Base-by-base conservation (phyloP, 2,888 invertebrate species). In the Horisme vitalbata region DNA sequence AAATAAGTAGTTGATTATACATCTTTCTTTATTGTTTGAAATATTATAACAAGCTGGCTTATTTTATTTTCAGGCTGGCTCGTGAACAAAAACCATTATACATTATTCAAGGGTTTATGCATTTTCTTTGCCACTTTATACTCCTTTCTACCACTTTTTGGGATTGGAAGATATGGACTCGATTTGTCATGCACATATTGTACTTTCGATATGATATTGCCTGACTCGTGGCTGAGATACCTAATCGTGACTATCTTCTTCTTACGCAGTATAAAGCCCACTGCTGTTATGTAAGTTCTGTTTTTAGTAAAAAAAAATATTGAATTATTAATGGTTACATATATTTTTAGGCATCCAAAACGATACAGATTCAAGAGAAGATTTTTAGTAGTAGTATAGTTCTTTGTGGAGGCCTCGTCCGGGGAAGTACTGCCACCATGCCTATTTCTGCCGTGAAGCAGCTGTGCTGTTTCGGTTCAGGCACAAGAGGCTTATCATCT, bases 111-210 rank as follows among this genome's bases (percentile, higher is more conserved):
- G 8, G 55, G 63, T 20, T 58, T 83, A 0, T 82, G 81, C 41
- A 57, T 87, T 52, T 60, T 79, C 4, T 78, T 85, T 36, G 72
- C 86, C 0, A 41, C 64, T 11, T 41, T 77, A 1, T 89, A 88
- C 48, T 79, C 90, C 4, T 35, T 75, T 8, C 74, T 83, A 1
- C 87, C 89, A 0, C 34, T 84, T 4, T 57, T 85, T 13, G 79
- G 84, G n/a, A 48, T 83, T 26, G 88, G 88, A 12, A 63, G 65
- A 9, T 91, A 79, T 57, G 75, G 63, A 0, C 72, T 72, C 31
- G 90, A 90, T 55, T 83, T 87, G 33, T 70, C 81, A 5, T 90
- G 90, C 33, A 66, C 73, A 7, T 66, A 70, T 1, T 91, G 86
- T 52, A 78, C 82, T 3, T 74, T 81, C 35, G 81, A 90, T 48